Base-by-base conservation (phyloP, 2,888 invertebrate genomes). In the Tenodera sinensis region DNA sequence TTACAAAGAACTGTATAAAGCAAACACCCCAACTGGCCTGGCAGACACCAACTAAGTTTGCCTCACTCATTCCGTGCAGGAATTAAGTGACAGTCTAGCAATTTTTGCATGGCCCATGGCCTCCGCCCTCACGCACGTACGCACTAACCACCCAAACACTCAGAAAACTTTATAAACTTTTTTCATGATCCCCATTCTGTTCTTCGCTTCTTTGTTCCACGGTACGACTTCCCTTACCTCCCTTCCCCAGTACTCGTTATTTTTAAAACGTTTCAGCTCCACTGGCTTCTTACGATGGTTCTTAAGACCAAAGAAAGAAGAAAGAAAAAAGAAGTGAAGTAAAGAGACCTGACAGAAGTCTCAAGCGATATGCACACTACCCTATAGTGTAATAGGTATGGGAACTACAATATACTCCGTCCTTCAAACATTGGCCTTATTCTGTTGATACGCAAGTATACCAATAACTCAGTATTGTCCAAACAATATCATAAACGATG, bases 221-320 rank as follows among this genome's bases (percentile, higher is more conserved):
- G 54, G 20, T 71, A 71, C 20, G 54, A 71, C 25, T 71, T 20
- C 47, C 47, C 85, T n/a, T 47, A 34, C 54, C 30, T 85, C 47
- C 6, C 30, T 27, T 27, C 30, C 9, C 28, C 20, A 28, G 20
- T 30, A 28, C 81, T 81, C 86, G 42, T 81, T 81, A 86, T 86
- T 86, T 86, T 81, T 86, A 86, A 86, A 86, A 81, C 81, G 28
- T 86, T 81, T 81, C 86, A 86, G 81, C 86, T 71, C 71, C 81
- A 86, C 81, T 86, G 86, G 20, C 71, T 86, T 81, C 30, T 81
- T 81, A 86, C 15, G 81, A 81, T 86, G 81, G 71, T 71, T n/a
- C 85, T 71, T 47, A 14, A 28, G 47, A 85, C 27, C n/a, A 47
- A 27, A 20, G 85, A 85, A 28, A 47, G 28, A 27, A 47, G 47